Conservation (phyloP, 2,888 invertebrate genomes). For the Galerucella pusilla region DNA sequence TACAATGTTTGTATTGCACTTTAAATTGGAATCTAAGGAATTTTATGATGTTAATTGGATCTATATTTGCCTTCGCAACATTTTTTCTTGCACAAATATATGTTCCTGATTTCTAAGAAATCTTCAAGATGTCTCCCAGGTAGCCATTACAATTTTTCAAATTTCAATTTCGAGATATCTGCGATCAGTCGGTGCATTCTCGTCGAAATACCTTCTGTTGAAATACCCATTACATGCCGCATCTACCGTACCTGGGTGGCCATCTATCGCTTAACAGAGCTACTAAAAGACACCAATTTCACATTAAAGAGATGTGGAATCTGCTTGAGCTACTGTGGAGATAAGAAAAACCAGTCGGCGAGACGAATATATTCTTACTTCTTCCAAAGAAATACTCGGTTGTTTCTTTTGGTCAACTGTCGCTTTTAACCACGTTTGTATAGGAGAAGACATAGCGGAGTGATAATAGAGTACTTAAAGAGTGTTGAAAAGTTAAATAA, state of each 20-base stretch:
- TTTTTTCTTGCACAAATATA: too few relatives aligned
- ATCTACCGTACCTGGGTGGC: constrained; percentile 58
- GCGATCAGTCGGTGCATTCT: constrained; percentile 25
- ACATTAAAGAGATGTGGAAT: constrained; percentile 61
- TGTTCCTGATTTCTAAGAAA: too few relatives aligned
- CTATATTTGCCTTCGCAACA: too few relatives aligned
- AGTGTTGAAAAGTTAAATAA: constrained; percentile 65
- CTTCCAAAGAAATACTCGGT: constrained; percentile 33
- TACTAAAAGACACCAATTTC: constrained; percentile 62
- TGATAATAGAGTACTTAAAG: constrained; percentile 60
- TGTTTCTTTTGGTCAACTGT: constrained; percentile 49
- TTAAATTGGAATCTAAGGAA: too few relatives aligned
- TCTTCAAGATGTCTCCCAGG: too few relatives aligned
- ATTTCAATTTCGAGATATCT: constrained; percentile 30
- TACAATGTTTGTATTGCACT: too few relatives aligned
- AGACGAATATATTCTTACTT: constrained; percentile 34
- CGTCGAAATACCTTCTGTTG: constrained; percentile 15
- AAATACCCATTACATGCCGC: constrained; percentile 28
- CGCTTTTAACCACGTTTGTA: constrained; percentile 58
- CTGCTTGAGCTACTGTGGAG: constrained; percentile 63
- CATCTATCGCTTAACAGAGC: constrained; percentile 59
- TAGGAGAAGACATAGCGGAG: constrained; percentile 41
- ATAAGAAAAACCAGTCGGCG: constrained; percentile 52
- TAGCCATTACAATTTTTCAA: constrained; percentile 28
- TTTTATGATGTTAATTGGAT: too few relatives aligned